Evolutionary conservation across 2,888 invertebrate genomes (phyloP).

Genomic region (Chloroclystis v-ata): DNA sequence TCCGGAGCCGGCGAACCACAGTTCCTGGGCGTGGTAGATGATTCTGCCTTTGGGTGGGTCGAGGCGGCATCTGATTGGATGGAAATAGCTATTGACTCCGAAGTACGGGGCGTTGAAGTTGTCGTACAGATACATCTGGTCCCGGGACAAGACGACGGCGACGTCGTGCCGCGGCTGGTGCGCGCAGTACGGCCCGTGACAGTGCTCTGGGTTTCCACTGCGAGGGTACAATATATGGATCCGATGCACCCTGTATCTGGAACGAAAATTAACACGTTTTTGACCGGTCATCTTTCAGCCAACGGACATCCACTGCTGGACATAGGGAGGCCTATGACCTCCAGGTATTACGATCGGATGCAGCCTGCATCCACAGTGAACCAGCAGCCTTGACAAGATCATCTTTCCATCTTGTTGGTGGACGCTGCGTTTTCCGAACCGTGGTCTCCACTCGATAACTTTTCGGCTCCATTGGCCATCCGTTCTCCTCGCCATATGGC

Average conservation of each 20-base stretch:
- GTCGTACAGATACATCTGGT: constrained; percentile 41
- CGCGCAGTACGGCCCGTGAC: constrained; percentile 46
- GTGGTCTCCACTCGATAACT: too few relatives aligned
- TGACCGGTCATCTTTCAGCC: too few relatives aligned
- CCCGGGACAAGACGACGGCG: constrained; percentile 36
- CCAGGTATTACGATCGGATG: too few relatives aligned
- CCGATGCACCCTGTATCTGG: constrained; percentile 9
- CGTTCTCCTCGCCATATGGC: too few relatives aligned
- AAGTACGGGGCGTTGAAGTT: neutral
- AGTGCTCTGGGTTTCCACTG: constrained; percentile 45
- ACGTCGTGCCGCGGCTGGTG: constrained; percentile 51
- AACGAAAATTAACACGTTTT: neutral
- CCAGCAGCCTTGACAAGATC: too few relatives aligned
- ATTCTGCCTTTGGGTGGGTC: constrained; percentile 8
- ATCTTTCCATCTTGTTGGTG: too few relatives aligned
- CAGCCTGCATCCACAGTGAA: too few relatives aligned
- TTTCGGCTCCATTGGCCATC: too few relatives aligned
- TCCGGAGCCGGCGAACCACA: constrained; percentile 44
- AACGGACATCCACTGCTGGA: too few relatives aligned
- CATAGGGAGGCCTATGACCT: too few relatives aligned
- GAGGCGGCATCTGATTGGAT: constrained; percentile 28
- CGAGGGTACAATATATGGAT: constrained; percentile 2
- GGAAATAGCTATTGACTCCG: constrained; percentile 23
- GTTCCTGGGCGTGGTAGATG: neutral
- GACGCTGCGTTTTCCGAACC: too few relatives aligned